Base-by-base conservation (phyloP, 2,888 invertebrate genomes). In the Dexiosoma caninum region DNA sequence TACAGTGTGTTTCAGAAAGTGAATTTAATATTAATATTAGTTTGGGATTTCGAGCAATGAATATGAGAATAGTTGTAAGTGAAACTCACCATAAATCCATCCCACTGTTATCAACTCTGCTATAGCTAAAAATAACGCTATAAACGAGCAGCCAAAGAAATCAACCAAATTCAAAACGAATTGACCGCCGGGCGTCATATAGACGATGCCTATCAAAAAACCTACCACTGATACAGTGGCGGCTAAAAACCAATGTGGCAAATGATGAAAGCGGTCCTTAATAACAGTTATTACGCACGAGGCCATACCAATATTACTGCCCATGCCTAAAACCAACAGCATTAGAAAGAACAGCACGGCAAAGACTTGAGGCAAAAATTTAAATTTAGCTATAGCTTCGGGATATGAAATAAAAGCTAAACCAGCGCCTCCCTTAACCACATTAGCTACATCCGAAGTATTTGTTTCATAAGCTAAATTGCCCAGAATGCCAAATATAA, bases 401-500 rank as follows among this genome's bases (percentile, higher is more conserved):
- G 92, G 92, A 84, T 92, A 92, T 0, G 95, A 96, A 76, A 96
- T 93, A 86, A 96, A 96, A 1, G 96, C 96, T 44, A 96, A 90
- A 0, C 96, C 95, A 1, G 95, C 93, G 0, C 96, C 96, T 84
- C 92, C 89, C 23, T 94, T 94, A 0, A 96, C 93, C 0, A 95
- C 94, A 0, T 92, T 88, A 0, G 91, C 87, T 1, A 95, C 93
- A 2, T 94, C 93, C 30, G 91, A 90, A 5, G 90, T 89, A 0
- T 92, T 91, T 51, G 92, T 91, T 85, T 94, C 93, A 84, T 93
- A 90, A 0, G 96, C 95, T 84, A 96, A 89, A 88, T 96, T 95
- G 0, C 96, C 96, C 16, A 96, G 91, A 80, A 96, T 95, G 2
- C 95, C 95, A 86, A 96, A 96, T 82, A 96, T 96, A 1, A 96